phyloP scores from a whole-genome alignment of 2,113 vertebrate species.

The Leucopternis melanops region DNA sequence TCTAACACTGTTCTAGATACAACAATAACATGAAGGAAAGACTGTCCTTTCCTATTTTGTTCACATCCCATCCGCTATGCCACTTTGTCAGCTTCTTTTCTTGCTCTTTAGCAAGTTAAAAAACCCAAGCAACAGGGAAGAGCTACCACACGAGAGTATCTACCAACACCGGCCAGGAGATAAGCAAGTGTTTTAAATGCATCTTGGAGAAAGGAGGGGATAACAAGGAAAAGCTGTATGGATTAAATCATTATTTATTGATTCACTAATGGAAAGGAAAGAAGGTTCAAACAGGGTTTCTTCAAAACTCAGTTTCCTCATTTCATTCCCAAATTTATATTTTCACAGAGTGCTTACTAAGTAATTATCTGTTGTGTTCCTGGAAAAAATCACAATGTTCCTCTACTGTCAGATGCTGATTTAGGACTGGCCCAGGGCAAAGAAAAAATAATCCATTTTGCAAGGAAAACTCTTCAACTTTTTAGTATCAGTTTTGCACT shows the following conservation, averaged over 20 bases:
- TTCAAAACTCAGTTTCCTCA: background rate
- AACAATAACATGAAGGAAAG: background rate
- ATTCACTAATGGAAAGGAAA: background rate
- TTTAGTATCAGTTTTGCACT: background rate
- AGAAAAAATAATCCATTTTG: background rate
- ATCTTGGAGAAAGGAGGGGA: background rate
- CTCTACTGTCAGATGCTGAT: background rate
- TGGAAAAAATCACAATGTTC: rapidly evolving
- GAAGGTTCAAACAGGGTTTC: background rate
- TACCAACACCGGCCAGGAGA: background rate
- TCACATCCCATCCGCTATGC: rapidly evolving
- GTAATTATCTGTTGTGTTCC: background rate
- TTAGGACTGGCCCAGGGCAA: background rate
- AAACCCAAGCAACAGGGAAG: background rate
- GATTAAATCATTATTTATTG: background rate
- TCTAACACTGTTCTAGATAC: background rate
- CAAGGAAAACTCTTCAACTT: background rate
- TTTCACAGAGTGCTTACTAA: background rate
- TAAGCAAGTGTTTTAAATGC: background rate
- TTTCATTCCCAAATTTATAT: background rate
- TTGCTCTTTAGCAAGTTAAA: background rate
- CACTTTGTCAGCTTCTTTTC: background rate
- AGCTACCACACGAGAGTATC: background rate
- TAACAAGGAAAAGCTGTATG: background rate
- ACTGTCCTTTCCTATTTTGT: background rate